Evolutionary conservation across 2,888 invertebrate genomes (phyloP), one percentile per base, ranked within the genome.

Genomic region (Nemotelus pantherinus): DNA sequence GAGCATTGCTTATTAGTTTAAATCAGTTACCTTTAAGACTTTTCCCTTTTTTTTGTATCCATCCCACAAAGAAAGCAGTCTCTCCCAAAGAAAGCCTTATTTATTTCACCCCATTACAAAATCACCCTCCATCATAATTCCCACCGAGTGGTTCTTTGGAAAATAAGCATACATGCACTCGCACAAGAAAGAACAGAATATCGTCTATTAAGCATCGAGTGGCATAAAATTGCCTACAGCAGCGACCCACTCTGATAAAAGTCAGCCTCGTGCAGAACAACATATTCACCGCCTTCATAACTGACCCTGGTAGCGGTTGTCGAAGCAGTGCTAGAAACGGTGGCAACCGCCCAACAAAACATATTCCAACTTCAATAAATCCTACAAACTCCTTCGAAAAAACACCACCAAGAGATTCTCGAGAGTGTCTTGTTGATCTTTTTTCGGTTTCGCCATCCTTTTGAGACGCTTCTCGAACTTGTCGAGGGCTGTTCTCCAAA

Each of bases 381-480:
- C 25, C 25, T 25, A 25, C 25, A 25, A 25, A 25, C 25, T 25
- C 25, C 25, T 41, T 64, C 70, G 41, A 55, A 55, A 44, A 71
- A 55, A 71, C 43, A n/a, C 25, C 53, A 53, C 55, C 25, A 43
- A 55, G 41, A 71, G 53, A 71, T 55, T 43, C 4, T 10, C 41
- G 25, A 72, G 45, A 60, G 74, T 6, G 47, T 45, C 48, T 41
- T 74, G 74, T 74, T 74, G 74, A 60, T 74, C 74, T 63, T 74
- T 74, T 48, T 48, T 74, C 10, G 48, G 48, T 39, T 60, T 57
- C 47, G 9, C 5, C 60, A 39, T 44, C 43, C 74, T 48, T 25
- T 44, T 45, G 58, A 70, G 70, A 53, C 53, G 39, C 70, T 50
- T 7, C 39, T 53, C 6, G 53, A 10, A 25, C 25, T 25, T 25